These are phyloP conservation scores for Spizaetus ornatus DNA, from an alignment of 2,113 vertebrate species.

Conservation along the genomic window DNA sequence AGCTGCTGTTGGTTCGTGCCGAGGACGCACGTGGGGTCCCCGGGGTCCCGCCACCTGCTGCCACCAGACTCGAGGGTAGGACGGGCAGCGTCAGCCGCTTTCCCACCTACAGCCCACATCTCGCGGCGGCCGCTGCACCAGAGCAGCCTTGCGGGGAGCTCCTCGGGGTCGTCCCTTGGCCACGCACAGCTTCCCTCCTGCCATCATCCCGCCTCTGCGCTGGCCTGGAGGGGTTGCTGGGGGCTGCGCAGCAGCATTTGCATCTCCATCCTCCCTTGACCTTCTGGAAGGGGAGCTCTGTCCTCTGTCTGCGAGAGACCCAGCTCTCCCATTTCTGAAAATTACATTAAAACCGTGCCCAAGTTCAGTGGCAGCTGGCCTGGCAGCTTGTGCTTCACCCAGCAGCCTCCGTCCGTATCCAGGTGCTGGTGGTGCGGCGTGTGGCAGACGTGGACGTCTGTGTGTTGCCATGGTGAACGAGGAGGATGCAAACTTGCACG, in stretches of 20 bases:
- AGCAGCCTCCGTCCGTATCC: background rate
- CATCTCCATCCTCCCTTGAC: background rate
- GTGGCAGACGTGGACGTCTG: background rate
- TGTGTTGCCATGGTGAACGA: background rate
- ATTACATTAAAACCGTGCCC: fast-evolving
- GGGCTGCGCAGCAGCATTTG: background rate
- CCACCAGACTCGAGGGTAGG: background rate
- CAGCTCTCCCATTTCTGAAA: background rate
- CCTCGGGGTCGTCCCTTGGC: background rate
- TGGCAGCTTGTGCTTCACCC: background rate
- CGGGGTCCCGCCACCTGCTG: background rate
- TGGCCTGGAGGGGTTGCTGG: too few relatives aligned
- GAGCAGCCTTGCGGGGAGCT: background rate
- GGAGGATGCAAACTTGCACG: background rate
- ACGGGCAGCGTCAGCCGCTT: background rate
- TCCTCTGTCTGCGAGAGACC: background rate
- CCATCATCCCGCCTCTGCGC: background rate
- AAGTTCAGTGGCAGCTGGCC: background rate
- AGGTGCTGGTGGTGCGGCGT: background rate
- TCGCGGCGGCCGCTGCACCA: fast-evolving
- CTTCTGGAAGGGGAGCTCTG: background rate
- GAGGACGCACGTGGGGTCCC: background rate
- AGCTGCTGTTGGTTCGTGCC: background rate
- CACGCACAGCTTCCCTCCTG: background rate
- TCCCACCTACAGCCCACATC: background rate